Percentiles rank a stretch among this genome's conserved stretches.
phyloP scores from a whole-genome alignment of 2,113 vertebrate species.

The Saccopteryx leptura region DNA sequence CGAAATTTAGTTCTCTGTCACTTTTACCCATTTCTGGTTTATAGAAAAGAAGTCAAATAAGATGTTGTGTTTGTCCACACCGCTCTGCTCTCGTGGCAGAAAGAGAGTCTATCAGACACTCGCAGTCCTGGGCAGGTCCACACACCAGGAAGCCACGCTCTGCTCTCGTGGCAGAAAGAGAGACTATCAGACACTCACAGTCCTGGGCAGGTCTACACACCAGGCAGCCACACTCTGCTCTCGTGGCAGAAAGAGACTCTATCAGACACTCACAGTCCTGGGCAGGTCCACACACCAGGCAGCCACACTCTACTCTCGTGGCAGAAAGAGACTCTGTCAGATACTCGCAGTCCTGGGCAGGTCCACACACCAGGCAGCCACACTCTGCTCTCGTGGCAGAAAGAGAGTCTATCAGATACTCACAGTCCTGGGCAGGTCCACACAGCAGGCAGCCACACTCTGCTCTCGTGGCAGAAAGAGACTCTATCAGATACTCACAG shows the following conservation, averaged over 20 bases:
- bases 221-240: background rate
- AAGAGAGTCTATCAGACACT: background rate
- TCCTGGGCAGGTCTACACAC: background rate
- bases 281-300: background rate
- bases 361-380: background rate
- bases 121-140: background rate
- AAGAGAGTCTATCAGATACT: background rate
- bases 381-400: background rate
- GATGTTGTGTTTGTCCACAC: background rate
- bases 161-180: background rate
- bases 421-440: background rate
- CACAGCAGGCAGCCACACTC: background rate
- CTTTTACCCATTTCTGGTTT: background rate
- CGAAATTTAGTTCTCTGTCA: conserved; percentile 38
- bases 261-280: background rate
- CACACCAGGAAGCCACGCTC: background rate
- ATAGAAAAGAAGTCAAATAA: background rate
- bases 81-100: background rate
- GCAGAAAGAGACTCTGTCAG: too few species aligned
- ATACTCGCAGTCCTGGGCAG: background rate
- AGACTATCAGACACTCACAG: background rate
- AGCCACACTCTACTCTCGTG: conserved; percentile 1
- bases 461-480: background rate
- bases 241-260: background rate
- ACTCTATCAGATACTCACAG: background rate